Evolutionary conservation across 2,888 invertebrate genomes (phyloP).

Genomic region (Drosophila neotestacea): DNA sequence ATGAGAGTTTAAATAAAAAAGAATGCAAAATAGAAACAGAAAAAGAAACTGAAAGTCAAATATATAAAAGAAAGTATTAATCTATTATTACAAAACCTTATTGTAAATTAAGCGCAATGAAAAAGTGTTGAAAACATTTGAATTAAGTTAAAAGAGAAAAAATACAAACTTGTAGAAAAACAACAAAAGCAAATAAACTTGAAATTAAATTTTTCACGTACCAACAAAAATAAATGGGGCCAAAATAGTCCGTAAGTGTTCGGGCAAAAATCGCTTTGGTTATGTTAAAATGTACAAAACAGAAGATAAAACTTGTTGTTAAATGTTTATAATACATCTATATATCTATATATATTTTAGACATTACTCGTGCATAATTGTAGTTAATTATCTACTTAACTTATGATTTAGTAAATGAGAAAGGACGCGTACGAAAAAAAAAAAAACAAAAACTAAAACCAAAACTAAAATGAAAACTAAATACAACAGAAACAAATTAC

Average conservation of each 20-base stretch:
- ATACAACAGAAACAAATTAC: conserved; percentile 25
- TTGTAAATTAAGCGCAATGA: conserved; percentile 79
- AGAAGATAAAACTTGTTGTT: conserved; percentile 55
- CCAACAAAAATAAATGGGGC: conserved; percentile 80
- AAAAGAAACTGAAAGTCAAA: conserved; percentile 10
- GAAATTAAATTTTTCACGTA: conserved; percentile 33
- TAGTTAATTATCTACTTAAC: conserved; percentile 36
- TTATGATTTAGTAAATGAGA: conserved; percentile 61
- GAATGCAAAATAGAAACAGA: conserved; percentile 36
- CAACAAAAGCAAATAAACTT: conserved; percentile 67
- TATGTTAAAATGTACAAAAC: conserved; percentile 76
- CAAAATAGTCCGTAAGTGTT: conserved; percentile 85
- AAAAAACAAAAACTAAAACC: conserved; percentile 34
- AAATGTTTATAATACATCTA: conserved; percentile 28
- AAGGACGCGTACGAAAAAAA: conserved; percentile 42
- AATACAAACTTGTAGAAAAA: conserved; percentile 74
- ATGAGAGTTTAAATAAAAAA: conserved; percentile 34
- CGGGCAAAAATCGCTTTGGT: conserved; percentile 85
- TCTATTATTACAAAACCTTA: conserved; percentile 80
- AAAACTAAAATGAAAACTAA: conserved; percentile 33
- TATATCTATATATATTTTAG: conserved; percentile 24
- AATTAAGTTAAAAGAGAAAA: conserved; percentile 43
- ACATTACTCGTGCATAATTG: conserved; percentile 40
- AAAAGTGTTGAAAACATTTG: conserved; percentile 52
- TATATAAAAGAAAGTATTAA: conserved; percentile 29